Conservation (phyloP, 2,888 invertebrate species). For the Xanthia icteritia region DNA sequence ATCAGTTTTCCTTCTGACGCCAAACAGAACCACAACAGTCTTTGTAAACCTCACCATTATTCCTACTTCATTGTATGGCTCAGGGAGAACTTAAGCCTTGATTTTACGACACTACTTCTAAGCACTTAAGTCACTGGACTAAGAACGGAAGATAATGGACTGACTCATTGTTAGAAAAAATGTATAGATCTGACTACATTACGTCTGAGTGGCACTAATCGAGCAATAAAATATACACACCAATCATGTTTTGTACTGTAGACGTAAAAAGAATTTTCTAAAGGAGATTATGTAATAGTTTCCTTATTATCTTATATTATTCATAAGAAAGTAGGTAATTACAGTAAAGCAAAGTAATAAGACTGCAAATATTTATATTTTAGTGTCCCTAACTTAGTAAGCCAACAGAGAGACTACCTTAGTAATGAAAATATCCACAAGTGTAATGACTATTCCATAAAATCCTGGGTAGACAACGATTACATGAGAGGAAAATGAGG, state of each 20-base stretch:
- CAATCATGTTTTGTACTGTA: neutral
- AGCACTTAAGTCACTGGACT: constrained; percentile 34
- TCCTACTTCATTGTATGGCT: constrained; percentile 20
- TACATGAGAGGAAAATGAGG: neutral
- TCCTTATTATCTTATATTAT: neutral
- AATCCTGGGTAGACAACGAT: neutral
- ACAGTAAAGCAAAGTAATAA: neutral
- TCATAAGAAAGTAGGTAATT: neutral
- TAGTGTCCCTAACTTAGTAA: neutral
- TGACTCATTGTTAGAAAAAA: constrained; percentile 36
- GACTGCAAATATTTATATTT: neutral
- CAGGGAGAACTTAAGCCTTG: constrained; percentile 22
- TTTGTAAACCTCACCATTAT: constrained; percentile 18
- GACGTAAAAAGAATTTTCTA: neutral
- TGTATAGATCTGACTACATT: constrained; percentile 28
- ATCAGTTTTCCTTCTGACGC: neutral
- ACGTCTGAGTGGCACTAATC: constrained; percentile 19
- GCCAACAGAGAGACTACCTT: neutral
- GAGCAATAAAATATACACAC: neutral
- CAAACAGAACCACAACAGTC: neutral
- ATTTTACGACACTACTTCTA: constrained; percentile 40
- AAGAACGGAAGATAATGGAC: constrained; percentile 33
- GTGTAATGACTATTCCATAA: neutral
- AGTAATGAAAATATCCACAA: neutral
- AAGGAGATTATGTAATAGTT: neutral